Conservation (phyloP, 1,140 invertebrate species). For the Scaptomyza hsui region DNA sequence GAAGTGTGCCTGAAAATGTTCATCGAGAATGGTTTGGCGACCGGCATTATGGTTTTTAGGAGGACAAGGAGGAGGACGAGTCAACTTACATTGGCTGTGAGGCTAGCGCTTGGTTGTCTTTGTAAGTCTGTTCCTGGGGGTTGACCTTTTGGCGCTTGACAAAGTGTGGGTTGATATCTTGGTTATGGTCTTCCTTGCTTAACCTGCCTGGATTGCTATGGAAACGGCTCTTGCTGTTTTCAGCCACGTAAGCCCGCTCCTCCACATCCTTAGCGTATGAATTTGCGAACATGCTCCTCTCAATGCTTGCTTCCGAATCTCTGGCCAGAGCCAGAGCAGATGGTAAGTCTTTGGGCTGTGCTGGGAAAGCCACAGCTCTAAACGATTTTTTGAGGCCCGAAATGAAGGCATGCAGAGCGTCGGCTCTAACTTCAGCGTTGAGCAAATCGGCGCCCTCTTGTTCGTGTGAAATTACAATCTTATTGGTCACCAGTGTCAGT, state of each 20-base stretch:
- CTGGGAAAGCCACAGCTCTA: too few species aligned
- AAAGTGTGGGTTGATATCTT: conserved; percentile 15
- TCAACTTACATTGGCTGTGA: conserved; percentile 19
- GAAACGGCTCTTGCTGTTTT: conserved; percentile 1
- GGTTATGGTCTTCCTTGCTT: conserved; percentile 11
- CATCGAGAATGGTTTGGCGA: too few species aligned
- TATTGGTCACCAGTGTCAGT: too few species aligned
- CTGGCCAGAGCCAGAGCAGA: conserved; percentile 25
- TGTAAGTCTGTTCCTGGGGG: background rate
- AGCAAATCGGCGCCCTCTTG: conserved; percentile 18
- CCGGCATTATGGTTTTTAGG: too few species aligned
- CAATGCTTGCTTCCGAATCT: background rate
- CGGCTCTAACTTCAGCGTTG: conserved; percentile 16
- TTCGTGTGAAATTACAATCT: conserved; percentile 12
- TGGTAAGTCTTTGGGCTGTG: conserved; percentile 21
- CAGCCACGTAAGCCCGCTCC: background rate
- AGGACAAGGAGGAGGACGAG: background rate
- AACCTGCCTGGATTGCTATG: conserved; percentile 12
- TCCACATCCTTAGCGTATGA: background rate
- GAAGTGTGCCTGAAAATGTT: too few species aligned
- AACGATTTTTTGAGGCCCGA: too few species aligned
- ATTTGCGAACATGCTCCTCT: too few species aligned
- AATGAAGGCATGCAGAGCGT: conserved; percentile 14
- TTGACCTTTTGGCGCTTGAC: background rate
- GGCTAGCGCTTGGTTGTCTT: conserved; percentile 7